Base-by-base conservation (phyloP, 2,113 vertebrate species). In the Passerina amoena region DNA sequence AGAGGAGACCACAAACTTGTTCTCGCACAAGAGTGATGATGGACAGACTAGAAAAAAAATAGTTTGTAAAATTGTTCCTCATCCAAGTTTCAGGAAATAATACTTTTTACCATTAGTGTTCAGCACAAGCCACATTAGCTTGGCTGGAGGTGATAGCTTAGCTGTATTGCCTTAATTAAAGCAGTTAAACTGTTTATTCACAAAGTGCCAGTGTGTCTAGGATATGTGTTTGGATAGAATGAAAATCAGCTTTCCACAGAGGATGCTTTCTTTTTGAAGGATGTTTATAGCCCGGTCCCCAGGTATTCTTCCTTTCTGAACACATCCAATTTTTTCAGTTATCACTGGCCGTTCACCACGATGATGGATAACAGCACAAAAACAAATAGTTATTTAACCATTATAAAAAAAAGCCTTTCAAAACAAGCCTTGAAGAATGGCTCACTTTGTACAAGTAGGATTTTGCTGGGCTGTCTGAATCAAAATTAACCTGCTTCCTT, bases 401-500 rank as follows among this genome's bases (percentile, higher is more conserved):
- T 90, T 88, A 59, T 83, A 47, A 81, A 94, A 91, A 71, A 38
- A 33, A 45, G 9, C 21, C 88, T 84, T 92, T 94, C 89, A 83
- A 75, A 90, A 88, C 77, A 88, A 86, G 60, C 44, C 56, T 71
- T 91, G 72, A 94, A 83, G 60, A 85, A 96, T 86, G 83, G 40
- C 64, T 95, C 71, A 71, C 82, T 94, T 83, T 23, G 48, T 63
- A 33, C 51, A 75, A 66, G 54, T n/a, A 64, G 44, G 57, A 78
- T 70, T 90, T 88, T 90, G 33, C 82, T 4, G 16, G 82, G 71
- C 87, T 91, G 82, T 77, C 91, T 95, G 93, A 96, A 96, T 93
- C 76, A 79, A 94, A 95, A 97, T 96, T 91, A 98, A 97, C 90
- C 96, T 83, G 60, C 80, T 86, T 72, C 51, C 38, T 72, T 66